A percentile compares a stretch with the other conserved stretches of the same genome.
These are phyloP conservation scores for Gouania willdenowi DNA, from an alignment of 2,797 vertebrate species.

Conservation along the genomic window DNA sequence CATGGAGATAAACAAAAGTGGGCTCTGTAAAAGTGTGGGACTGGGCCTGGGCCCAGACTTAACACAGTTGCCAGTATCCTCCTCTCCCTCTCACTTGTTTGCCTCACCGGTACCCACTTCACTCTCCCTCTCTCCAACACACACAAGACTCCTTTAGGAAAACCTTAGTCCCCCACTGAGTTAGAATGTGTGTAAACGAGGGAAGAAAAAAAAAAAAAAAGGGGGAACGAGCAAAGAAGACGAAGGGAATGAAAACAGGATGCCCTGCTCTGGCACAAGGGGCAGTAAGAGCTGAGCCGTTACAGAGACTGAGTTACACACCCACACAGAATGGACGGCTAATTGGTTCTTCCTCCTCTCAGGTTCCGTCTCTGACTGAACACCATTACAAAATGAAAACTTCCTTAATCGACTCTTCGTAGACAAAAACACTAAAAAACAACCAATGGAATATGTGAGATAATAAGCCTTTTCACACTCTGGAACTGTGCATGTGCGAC, in stretches of 20 bases:
- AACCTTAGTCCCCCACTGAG: conserved; percentile 63
- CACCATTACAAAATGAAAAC: too few species aligned
- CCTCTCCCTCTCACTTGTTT: conserved; percentile 29
- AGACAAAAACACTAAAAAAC: too few species aligned
- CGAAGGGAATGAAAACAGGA: conserved; percentile 37
- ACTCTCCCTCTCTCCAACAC: conserved; percentile 17
- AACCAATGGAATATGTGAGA: too few species aligned
- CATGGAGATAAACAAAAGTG: conserved; percentile 39
- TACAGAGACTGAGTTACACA: conserved; percentile 67
- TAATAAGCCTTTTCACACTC: too few species aligned
- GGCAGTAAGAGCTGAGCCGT: conserved; percentile 51
- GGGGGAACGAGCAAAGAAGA: conserved; percentile 28
- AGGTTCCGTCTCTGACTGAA: conserved; percentile 42
- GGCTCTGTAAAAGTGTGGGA: conserved; percentile 35
- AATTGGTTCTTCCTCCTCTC: too few species aligned
- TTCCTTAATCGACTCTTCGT: too few species aligned
- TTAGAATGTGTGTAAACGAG: conserved; percentile 43
- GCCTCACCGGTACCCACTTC: conserved; percentile 40
- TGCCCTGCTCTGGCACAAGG: conserved; percentile 59
- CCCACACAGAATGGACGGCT: too few species aligned
- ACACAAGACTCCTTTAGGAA: conserved; percentile 69
- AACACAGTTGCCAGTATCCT: conserved; percentile 56
- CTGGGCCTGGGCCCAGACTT: conserved; percentile 38
- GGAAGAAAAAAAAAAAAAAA: conserved; percentile 31
- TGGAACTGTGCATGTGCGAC: too few species aligned